Percentiles rank a stretch among this genome's conserved stretches.
These are phyloP conservation scores for Tetramorium alpestre DNA, from an alignment of 1,140 invertebrate genomes.

Conservation along the genomic window DNA sequence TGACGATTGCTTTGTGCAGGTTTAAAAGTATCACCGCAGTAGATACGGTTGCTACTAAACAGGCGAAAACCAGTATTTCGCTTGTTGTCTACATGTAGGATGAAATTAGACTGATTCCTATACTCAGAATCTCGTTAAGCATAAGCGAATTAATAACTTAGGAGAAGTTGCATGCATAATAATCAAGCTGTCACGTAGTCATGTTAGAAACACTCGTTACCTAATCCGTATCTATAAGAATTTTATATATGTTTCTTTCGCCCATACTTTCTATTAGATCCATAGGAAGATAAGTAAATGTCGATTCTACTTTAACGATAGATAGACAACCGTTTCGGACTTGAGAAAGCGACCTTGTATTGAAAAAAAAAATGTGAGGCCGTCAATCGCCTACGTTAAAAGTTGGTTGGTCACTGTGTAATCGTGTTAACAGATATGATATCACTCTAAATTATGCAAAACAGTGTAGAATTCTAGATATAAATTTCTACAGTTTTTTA, in stretches of 20 bases:
- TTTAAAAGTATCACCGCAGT: slow-evolving; percentile 8
- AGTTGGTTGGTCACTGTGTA: background rate
- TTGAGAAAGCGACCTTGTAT: slow-evolving; percentile 20
- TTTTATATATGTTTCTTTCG: background rate
- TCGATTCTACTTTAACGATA: background rate
- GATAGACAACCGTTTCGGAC: background rate
- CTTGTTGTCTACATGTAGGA: background rate
- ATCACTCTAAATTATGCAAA: slow-evolving; percentile 1
- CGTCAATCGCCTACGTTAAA: background rate
- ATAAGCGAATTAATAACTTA: background rate
- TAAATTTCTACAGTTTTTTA: background rate
- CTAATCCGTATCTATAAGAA: background rate
- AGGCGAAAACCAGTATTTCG: background rate
- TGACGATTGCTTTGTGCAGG: too few relatives aligned
- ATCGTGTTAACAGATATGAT: background rate
- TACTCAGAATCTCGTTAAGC: background rate
- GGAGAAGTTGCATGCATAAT: background rate
- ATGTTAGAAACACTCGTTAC: background rate
- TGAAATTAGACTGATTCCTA: background rate
- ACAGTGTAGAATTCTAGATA: background rate
- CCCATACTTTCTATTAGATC: background rate
- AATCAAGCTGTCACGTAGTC: background rate
- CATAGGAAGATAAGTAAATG: background rate
- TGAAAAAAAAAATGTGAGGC: background rate
- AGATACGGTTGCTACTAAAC: slow-evolving; percentile 13